phyloP scores from a whole-genome alignment of 2,797 vertebrate genomes.

The Apogon hyalosoma region DNA sequence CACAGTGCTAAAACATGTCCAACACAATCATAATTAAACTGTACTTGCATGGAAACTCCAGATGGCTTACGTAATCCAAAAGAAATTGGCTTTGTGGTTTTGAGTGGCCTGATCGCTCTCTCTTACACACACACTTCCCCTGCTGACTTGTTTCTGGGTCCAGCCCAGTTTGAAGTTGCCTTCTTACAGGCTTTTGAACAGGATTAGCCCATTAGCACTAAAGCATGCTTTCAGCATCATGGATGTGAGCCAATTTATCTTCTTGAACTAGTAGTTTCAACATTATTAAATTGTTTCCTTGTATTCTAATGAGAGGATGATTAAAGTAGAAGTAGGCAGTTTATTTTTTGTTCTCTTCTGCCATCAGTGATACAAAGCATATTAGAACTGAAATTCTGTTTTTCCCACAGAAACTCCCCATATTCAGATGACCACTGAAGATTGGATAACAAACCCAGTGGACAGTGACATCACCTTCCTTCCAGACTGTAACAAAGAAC shows the following conservation, averaged over 20 bases:
- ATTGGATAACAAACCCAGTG: slow-evolving; percentile 65
- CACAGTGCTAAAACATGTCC: slow-evolving; percentile 51
- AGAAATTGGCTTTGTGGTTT: slow-evolving; percentile 64
- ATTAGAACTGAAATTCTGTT: slow-evolving; percentile 7
- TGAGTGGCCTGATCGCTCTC: slow-evolving; percentile 40
- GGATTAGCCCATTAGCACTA: slow-evolving; percentile 67
- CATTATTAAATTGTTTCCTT: slow-evolving; percentile 30
- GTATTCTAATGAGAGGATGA: slow-evolving; percentile 15
- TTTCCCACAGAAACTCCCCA: slow-evolving; percentile 17
- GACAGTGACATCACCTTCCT: slow-evolving; percentile 61
- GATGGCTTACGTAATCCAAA: slow-evolving; percentile 70
- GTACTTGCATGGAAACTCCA: slow-evolving; percentile 72
- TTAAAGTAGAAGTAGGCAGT: slow-evolving; percentile 25
- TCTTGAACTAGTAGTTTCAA: slow-evolving; percentile 29
- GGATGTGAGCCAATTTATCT: slow-evolving; percentile 43
- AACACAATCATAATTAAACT: slow-evolving; percentile 65
- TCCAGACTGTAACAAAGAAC: slow-evolving; percentile 84
- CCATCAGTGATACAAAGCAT: neutral
- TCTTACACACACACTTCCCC: slow-evolving; percentile 22
- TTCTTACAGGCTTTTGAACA: slow-evolving; percentile 59
- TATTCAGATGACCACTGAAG: slow-evolving; percentile 56
- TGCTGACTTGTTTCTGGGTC: slow-evolving; percentile 18
- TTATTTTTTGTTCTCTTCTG: neutral
- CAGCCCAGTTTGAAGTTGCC: slow-evolving; percentile 55
- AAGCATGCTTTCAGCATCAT: slow-evolving; percentile 36